Evolutionary conservation across 2,797 vertebrate species (phyloP).

Genomic region (Coluber constrictor): DNA sequence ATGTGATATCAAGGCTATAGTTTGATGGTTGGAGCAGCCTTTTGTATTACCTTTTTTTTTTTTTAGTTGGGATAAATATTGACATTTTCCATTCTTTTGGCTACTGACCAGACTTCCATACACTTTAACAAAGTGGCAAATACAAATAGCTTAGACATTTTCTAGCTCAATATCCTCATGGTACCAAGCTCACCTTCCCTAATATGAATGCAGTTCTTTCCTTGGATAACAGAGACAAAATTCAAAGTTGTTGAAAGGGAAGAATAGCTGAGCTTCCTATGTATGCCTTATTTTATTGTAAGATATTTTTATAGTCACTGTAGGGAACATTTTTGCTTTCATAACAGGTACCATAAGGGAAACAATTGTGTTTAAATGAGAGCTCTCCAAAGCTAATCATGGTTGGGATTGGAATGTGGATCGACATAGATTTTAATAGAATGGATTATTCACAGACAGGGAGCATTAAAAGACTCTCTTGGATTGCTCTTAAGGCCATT

Average conservation of each 20-base stretch:
- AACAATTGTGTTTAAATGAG: constrained; percentile 14
- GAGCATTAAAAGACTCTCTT: background rate
- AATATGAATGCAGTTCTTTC: background rate
- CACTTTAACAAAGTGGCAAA: background rate
- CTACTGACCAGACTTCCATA: background rate
- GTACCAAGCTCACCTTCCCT: background rate
- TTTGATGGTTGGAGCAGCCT: background rate
- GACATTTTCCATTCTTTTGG: background rate
- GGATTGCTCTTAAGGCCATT: background rate
- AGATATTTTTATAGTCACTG: background rate
- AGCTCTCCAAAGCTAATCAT: constrained; percentile 37
- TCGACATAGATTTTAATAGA: background rate
- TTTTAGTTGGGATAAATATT: background rate
- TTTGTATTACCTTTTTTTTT: background rate
- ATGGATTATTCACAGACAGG: background rate
- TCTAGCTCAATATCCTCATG: background rate
- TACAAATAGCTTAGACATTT: background rate
- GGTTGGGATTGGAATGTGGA: constrained; percentile 53
- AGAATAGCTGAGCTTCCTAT: background rate
- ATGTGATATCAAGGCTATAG: background rate
- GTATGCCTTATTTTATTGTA: background rate
- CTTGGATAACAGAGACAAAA: background rate
- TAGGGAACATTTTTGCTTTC: background rate
- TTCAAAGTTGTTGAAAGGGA: background rate
- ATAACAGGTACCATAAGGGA: background rate